Evolutionary conservation across 1,140 invertebrate species (phyloP).

Genomic region (Drosophila orena): DNA sequence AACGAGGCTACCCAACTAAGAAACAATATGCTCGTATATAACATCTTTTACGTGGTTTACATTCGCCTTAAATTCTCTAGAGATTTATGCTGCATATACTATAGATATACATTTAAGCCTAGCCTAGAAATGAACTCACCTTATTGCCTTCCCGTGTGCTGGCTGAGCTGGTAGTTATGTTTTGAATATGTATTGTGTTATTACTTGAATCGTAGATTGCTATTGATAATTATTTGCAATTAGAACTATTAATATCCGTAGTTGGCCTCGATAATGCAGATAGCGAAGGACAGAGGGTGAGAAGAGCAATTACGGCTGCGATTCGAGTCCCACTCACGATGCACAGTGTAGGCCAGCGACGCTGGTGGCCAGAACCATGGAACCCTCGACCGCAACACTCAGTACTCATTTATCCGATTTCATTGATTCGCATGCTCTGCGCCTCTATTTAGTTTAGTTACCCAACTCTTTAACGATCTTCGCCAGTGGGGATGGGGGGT

Average conservation of each 20-base stretch:
- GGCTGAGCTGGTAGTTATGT: conserved; percentile 42
- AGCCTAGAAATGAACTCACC: conserved; percentile 45
- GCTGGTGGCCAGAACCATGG: conserved; percentile 5
- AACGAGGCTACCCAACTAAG: too few relatives aligned
- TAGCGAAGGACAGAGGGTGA: conserved; percentile 28
- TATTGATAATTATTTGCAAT: conserved; percentile 49
- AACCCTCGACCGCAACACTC: conserved; percentile 27
- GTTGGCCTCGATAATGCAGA: conserved; percentile 22
- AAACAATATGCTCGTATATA: too few relatives aligned
- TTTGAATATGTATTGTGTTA: conserved; percentile 26
- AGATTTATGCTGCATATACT: neutral
- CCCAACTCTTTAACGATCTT: conserved; percentile 24
- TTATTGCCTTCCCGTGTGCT: conserved; percentile 32
- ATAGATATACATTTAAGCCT: too few relatives aligned
- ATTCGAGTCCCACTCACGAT: conserved; percentile 9
- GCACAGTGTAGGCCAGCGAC: conserved; percentile 17
- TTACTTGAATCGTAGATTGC: conserved; percentile 36
- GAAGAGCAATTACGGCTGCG: conserved; percentile 16
- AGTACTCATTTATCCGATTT: conserved; percentile 37
- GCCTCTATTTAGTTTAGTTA: conserved; percentile 41
- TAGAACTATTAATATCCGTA: conserved; percentile 43
- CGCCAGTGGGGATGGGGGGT: neutral
- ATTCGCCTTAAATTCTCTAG: too few relatives aligned
- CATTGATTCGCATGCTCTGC: conserved; percentile 9
- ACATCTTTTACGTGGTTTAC: too few relatives aligned